phyloP scores from a whole-genome alignment of 2,888 invertebrate species.

The Eulithis testata region DNA sequence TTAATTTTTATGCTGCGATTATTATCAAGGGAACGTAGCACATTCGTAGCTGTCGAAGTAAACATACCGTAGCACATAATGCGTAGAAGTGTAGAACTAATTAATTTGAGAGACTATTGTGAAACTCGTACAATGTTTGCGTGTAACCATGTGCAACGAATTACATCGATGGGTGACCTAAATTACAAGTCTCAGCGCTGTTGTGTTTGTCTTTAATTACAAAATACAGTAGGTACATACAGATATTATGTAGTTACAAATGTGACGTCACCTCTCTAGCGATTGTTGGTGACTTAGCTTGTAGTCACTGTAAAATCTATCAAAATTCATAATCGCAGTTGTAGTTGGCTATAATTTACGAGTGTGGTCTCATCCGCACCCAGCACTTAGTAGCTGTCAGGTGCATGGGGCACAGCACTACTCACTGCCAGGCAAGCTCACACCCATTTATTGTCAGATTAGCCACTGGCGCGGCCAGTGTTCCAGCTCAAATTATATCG shows the following conservation, averaged over 20 bases:
- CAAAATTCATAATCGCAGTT: constrained; percentile 28
- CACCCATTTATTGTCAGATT: constrained; percentile 66
- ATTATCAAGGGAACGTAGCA: constrained; percentile 2
- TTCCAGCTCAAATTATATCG: constrained; percentile 35
- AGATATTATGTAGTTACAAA: too few species aligned
- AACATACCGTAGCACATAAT: neutral
- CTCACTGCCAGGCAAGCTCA: constrained; percentile 57
- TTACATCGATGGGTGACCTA: too few species aligned
- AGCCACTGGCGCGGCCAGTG: constrained; percentile 46
- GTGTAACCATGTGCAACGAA: too few species aligned
- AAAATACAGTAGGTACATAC: too few species aligned
- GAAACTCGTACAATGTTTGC: too few species aligned
- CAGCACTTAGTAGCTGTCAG: constrained; percentile 72
- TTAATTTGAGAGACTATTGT: too few species aligned
- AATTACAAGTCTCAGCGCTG: too few species aligned
- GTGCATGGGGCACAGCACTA: constrained; percentile 63
- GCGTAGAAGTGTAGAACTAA: too few species aligned
- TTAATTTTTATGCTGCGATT: too few species aligned
- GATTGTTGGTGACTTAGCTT: neutral
- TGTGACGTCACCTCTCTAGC: too few species aligned
- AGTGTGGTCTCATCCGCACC: constrained; percentile 64
- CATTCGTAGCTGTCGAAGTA: constrained; percentile 17
- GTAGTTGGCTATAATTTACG: constrained; percentile 60
- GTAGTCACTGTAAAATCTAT: neutral
- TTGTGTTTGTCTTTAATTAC: too few species aligned